Conservation (phyloP, 2,797 vertebrate genomes). For the Pangasius larnaudii region DNA sequence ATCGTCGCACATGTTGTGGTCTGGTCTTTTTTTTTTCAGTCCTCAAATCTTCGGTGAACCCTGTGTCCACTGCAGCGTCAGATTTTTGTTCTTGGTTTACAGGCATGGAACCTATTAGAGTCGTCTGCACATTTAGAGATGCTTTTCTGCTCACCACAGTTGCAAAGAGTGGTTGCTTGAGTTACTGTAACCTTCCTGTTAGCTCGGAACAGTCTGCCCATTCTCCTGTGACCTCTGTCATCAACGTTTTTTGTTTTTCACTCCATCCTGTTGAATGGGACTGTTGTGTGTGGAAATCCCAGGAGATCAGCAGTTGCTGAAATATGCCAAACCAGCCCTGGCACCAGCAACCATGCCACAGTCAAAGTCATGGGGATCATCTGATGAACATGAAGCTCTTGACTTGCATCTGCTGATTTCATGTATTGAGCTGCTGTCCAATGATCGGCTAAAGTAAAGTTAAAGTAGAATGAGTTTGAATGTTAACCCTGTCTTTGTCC, state of each 20-base stretch:
- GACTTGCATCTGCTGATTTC: neutral
- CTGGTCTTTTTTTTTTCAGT: neutral
- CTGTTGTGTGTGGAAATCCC: neutral
- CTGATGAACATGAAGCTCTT: neutral
- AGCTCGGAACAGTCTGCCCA: neutral
- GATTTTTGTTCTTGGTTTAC: neutral
- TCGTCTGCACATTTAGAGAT: neutral
- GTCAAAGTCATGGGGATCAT: no score
- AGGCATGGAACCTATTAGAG: neutral
- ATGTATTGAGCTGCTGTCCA: no score
- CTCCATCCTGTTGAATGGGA: neutral
- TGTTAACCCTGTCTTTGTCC: neutral
- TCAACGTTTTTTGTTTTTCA: neutral
- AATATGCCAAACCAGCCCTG: neutral
- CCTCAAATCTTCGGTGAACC: neutral
- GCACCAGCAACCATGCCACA: neutral
- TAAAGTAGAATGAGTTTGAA: neutral
- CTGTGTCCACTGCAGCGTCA: neutral
- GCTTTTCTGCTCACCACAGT: neutral
- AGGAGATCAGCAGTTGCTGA: neutral
- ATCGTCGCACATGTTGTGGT: neutral
- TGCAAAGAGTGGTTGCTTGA: neutral
- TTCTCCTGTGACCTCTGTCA: neutral
- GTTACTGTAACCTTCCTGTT: neutral
- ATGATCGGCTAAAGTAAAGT: no score